Conservation (phyloP, 2,113 vertebrate species). For the Monopterus albus region DNA sequence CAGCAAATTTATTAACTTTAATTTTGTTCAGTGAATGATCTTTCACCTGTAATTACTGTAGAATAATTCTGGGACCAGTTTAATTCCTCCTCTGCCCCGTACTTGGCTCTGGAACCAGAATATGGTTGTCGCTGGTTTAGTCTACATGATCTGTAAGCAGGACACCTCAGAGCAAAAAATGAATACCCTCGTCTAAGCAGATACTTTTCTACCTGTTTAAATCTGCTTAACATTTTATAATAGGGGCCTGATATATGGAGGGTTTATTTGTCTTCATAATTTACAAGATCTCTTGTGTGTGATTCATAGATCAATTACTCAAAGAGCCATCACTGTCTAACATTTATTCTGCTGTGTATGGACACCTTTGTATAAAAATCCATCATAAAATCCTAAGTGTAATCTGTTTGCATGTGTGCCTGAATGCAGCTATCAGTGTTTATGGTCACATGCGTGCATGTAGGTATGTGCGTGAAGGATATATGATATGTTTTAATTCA, state of each 20-base stretch:
- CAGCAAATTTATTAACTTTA: constrained; percentile 14
- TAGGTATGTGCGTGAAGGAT: constrained; percentile 38
- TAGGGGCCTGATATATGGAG: constrained; percentile 67
- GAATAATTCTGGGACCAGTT: constrained; percentile 25
- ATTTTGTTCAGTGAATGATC: constrained; percentile 14
- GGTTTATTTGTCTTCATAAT: constrained; percentile 77
- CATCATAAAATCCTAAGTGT: constrained; percentile 67
- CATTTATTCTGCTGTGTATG: constrained; percentile 72
- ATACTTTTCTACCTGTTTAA: constrained; percentile 66
- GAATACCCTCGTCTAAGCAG: constrained; percentile 56
- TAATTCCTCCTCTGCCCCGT: constrained; percentile 19
- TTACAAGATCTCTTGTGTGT: constrained; percentile 74
- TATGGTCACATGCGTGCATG: background rate
- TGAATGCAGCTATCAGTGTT: constrained; percentile 14
- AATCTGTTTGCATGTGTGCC: constrained; percentile 30
- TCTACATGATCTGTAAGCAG: constrained; percentile 61
- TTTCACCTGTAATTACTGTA: constrained; percentile 34
- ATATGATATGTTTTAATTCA: constrained; percentile 78
- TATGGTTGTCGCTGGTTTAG: constrained; percentile 16
- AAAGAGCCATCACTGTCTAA: constrained; percentile 71
- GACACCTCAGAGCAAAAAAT: constrained; percentile 49
- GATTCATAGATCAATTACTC: constrained; percentile 79
- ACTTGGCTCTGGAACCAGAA: constrained; percentile 32
- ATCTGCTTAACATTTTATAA: constrained; percentile 72
- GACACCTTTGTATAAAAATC: constrained; percentile 70